Conservation (phyloP, 1,140 invertebrate species). For the Drosophila truncata region DNA sequence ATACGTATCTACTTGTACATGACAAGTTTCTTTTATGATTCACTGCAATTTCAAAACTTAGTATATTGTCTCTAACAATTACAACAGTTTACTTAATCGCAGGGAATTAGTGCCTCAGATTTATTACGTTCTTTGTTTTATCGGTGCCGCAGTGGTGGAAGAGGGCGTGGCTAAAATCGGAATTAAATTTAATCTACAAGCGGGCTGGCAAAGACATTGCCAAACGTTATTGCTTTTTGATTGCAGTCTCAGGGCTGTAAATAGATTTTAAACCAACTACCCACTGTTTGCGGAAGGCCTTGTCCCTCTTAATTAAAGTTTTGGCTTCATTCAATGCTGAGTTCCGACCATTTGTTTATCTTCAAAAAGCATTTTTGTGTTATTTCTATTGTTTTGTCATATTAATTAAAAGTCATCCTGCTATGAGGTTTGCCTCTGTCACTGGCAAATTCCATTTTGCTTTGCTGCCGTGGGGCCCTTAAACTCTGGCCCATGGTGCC, state of each 20-base stretch:
- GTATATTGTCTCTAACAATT: conserved; percentile 1
- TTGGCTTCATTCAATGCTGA: conserved; percentile 1
- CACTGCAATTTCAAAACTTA: background rate
- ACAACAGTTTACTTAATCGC: conserved; percentile 1
- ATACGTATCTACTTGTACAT: background rate
- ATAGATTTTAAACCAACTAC: conserved; percentile 7
- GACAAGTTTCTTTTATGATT: background rate
- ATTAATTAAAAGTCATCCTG: conserved; percentile 38
- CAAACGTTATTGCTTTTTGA: conserved; percentile 1
- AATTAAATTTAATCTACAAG: background rate
- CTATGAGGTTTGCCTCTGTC: conserved; percentile 1
- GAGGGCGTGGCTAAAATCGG: background rate
- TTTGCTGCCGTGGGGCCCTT: background rate
- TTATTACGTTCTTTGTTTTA: conserved; percentile 8
- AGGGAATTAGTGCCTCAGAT: background rate
- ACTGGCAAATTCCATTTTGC: conserved; percentile 17
- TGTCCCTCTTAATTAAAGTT: conserved; percentile 13
- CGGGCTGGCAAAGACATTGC: background rate
- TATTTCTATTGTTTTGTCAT: conserved; percentile 24
- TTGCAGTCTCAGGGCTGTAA: background rate
- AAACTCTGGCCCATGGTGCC: conserved; percentile 1
- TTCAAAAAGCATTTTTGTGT: conserved; percentile 3
- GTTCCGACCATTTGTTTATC: conserved; percentile 8
- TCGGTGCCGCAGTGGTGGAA: background rate
- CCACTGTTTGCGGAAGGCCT: background rate